phyloP scores from a whole-genome alignment of 1,140 invertebrate genomes.

The Aethina tumida region DNA sequence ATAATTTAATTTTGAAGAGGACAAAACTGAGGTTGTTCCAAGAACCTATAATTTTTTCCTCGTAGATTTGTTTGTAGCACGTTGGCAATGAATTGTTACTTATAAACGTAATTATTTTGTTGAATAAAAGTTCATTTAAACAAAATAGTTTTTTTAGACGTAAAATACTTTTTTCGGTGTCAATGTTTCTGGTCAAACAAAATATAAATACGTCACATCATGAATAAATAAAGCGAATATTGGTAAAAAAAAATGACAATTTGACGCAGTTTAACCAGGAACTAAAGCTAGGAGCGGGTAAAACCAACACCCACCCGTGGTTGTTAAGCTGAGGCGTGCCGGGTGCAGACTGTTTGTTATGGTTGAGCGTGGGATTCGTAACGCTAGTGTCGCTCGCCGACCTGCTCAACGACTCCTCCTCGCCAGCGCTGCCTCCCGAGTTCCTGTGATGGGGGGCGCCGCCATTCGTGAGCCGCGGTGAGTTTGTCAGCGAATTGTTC shows the following conservation, averaged over 20 bases:
- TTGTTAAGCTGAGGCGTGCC: conserved; percentile 55
- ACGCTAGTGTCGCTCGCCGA: conserved; percentile 84
- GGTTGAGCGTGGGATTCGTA: conserved; percentile 51
- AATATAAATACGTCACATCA: neutral
- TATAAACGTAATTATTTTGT: too few species aligned
- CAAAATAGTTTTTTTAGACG: neutral
- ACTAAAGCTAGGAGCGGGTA: conserved; percentile 9
- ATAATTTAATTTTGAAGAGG: too few species aligned
- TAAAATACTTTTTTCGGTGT: neutral
- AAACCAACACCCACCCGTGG: conserved; percentile 50
- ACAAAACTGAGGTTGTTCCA: too few species aligned
- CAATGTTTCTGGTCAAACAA: neutral
- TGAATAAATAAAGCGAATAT: too few species aligned
- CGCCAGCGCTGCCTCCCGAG: conserved; percentile 47
- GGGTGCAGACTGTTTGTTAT: conserved; percentile 51
- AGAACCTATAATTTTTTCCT: too few species aligned
- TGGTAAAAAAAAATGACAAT: conserved; percentile 11
- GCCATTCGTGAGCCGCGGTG: conserved; percentile 38
- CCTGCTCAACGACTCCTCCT: conserved; percentile 75
- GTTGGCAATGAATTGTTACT: too few species aligned
- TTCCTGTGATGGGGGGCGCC: conserved; percentile 37
- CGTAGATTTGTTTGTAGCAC: too few species aligned
- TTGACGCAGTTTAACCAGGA: conserved; percentile 9
- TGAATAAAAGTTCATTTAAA: neutral
- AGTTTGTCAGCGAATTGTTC: conserved; percentile 39